phyloP scores from a whole-genome alignment of 2,113 vertebrate genomes.

The Nyctereutes procyonoides region DNA sequence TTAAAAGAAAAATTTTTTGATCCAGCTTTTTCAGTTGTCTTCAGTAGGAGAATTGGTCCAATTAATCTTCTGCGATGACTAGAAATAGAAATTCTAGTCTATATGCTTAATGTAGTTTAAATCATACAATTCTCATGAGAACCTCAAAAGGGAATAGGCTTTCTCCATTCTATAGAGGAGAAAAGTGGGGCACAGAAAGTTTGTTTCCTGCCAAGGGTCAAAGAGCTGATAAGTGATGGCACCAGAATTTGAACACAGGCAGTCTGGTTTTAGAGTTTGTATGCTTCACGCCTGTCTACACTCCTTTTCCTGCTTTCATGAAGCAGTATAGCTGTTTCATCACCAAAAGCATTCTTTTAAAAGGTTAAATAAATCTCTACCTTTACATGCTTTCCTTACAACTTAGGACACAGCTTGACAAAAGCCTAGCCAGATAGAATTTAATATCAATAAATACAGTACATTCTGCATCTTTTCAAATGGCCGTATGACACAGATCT shows the following conservation, averaged over 20 bases:
- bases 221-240: not conserved
- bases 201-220: not conserved
- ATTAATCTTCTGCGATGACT: not conserved
- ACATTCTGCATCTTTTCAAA: not conserved
- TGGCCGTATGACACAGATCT: not conserved
- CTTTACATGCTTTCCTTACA: not conserved
- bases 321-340: not conserved
- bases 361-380: not conserved
- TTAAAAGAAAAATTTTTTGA: not conserved
- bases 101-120: not conserved
- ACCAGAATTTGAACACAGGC: not conserved
- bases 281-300: not conserved
- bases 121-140: not conserved
- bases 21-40: not conserved
- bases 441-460: not conserved
- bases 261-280: not conserved
- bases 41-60: not conserved
- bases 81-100: conserved; percentile 2
- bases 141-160: not conserved
- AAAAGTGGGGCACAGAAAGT: not conserved
- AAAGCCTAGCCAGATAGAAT: not conserved
- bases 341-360: not conserved
- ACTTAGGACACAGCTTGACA: not conserved
- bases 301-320: not conserved
- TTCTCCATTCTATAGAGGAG: not conserved